Evolutionary conservation across 2,888 invertebrate genomes (phyloP), one percentile per base, ranked within the genome.

Genomic region (Morpho deidamia): DNA sequence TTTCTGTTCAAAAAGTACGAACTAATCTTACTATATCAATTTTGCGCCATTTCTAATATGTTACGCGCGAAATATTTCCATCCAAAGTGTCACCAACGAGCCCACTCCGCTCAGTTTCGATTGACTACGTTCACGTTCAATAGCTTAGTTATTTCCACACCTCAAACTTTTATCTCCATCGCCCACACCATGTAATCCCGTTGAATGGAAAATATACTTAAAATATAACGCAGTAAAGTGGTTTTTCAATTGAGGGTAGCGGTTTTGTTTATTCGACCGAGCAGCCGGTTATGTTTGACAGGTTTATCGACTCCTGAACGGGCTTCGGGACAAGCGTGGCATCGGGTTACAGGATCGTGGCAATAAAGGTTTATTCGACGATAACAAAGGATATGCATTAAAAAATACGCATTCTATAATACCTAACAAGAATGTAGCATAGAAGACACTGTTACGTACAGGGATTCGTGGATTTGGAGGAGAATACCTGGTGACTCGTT

Each of bases 61-160:
- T 40, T 42, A 42, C 23, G 10, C 8, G 14, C 12, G 12, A 7
- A 32, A 43, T 7, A 43, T 32, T 43, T 23, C 10, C 39, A 37
- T 47, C 32, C 10, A 35, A 42, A 41, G 47, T 44, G 48, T 49
- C 38, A 39, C 46, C 44, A 44, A 46, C 46, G 34, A 34, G 45
- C 14, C 45, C 47, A 51, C 55, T 58, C 47, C 55, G 46, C 53
- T 53, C 53, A 66, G 65, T 65, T 75, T 69, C 75, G 76, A 78
- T 78, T 73, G 74, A 74, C 72, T 74, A 74, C 74, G 72, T 75
- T 72, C 74, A 75, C 72, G 70, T 72, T 70, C 70, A 71, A 74
- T 74, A 62, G 59, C 69, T 72, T 70, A 72, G 74, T 75, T 74
- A 72, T 73, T 73, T 75, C 72, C 71, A 74, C 76, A 76, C 74